These are phyloP conservation scores for Prenolepis imparis DNA, from an alignment of 2,888 invertebrate species.

Conservation along the genomic window DNA sequence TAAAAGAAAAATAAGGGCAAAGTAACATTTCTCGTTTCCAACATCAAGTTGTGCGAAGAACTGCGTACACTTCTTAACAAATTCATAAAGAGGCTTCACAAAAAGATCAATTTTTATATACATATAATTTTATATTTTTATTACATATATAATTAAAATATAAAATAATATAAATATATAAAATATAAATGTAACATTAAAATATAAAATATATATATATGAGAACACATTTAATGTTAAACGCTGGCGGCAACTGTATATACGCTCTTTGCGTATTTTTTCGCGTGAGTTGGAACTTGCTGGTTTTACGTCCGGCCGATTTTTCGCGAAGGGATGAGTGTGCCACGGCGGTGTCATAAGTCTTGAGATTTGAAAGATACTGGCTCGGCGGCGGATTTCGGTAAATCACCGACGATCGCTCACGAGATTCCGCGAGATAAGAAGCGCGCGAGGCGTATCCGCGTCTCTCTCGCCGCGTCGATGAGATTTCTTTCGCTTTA, in stretches of 20 bases:
- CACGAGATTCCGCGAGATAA: conserved; percentile 77
- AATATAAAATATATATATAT: not conserved
- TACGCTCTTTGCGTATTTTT: conserved; percentile 13
- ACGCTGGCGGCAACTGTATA: not conserved
- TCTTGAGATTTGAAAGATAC: conserved; percentile 73
- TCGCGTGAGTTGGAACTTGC: conserved; percentile 45
- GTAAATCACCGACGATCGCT: conserved; percentile 80
- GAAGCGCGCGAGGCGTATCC: conserved; percentile 68
- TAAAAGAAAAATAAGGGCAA: conserved; percentile 11
- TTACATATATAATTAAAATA: no score
- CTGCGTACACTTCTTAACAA: not conserved
- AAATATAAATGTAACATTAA: no score
- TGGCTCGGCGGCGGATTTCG: conserved; percentile 60
- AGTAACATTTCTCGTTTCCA: not conserved
- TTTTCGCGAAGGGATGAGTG: conserved; percentile 61
- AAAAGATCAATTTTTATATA: not conserved
- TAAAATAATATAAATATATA: no score
- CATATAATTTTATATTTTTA: not conserved
- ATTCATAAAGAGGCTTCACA: not conserved
- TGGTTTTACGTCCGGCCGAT: conserved; percentile 58
- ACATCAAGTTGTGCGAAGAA: conserved; percentile 13
- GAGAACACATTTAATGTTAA: not conserved
- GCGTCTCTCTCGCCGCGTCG: conserved; percentile 55
- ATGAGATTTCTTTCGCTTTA: conserved; percentile 26
- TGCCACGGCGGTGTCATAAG: conserved; percentile 70